phyloP scores from a whole-genome alignment of 2,888 invertebrate genomes.

The Toxonevra muliebris region DNA sequence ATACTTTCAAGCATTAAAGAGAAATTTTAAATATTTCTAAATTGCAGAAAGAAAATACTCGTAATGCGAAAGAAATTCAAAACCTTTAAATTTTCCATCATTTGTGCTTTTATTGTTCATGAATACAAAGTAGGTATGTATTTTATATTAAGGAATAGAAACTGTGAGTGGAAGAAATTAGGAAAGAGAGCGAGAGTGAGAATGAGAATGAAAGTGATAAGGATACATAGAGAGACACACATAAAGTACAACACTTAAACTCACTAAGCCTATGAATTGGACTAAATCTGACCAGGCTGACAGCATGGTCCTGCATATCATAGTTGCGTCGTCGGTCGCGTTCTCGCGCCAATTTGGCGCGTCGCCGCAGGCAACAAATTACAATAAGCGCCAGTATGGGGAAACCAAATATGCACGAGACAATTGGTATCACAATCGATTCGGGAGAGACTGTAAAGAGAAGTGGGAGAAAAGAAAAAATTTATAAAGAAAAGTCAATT shows the following conservation, averaged over 20 bases:
- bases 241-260: conserved; percentile 60
- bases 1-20: background rate
- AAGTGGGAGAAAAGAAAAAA: conserved; percentile 15
- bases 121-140: background rate
- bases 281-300: conserved; percentile 82
- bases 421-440: conserved; percentile 87
- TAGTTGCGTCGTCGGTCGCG: conserved; percentile 83
- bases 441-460: conserved; percentile 81
- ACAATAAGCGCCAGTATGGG: conserved; percentile 85
- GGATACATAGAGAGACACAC: conserved; percentile 6
- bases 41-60: background rate
- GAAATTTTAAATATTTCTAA: too few relatives aligned
- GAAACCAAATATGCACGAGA: conserved; percentile 90
- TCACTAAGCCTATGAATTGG: conserved; percentile 78
- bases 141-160: background rate
- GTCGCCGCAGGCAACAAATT: conserved; percentile 83
- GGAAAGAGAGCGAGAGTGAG: too few relatives aligned
- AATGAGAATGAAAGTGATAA: too few relatives aligned
- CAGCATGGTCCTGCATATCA: conserved; percentile 83
- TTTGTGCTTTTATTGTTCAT: background rate
- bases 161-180: background rate
- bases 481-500: too few relatives aligned
- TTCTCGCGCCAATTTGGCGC: conserved; percentile 85
- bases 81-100: background rate
- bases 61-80: background rate